Conservation (phyloP, 2,113 vertebrate genomes). For the Antechinus flavipes region DNA sequence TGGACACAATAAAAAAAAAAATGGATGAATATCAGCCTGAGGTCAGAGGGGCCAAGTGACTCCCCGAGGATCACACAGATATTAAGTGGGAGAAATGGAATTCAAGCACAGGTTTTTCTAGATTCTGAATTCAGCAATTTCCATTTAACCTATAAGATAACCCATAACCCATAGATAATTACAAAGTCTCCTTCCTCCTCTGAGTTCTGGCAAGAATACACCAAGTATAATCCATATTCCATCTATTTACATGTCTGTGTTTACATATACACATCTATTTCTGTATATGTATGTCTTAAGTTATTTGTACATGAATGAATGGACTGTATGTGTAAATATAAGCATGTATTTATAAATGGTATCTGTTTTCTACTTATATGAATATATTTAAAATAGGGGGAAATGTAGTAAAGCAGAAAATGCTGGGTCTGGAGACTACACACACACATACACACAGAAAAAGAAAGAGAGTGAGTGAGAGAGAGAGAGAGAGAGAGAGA, state of each 20-base stretch:
- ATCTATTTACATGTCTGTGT: neutral
- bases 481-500: too few relatives aligned
- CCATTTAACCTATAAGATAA: neutral
- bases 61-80: neutral
- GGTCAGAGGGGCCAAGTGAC: neutral
- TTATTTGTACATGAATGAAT: neutral
- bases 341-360: neutral
- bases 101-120: neutral
- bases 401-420: neutral
- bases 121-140: neutral
- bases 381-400: neutral
- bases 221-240: neutral
- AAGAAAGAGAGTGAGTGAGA: too few relatives aligned
- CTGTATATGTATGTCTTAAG: neutral
- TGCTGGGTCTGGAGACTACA: too few relatives aligned
- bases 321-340: too few relatives aligned
- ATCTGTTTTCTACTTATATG: neutral
- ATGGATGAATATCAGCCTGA: neutral
- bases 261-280: neutral
- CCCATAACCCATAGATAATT: neutral
- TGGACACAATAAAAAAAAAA: neutral
- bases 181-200: neutral
- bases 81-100: neutral
- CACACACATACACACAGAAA: too few relatives aligned
- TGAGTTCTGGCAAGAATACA: neutral